Conservation (phyloP, 1,140 invertebrate species). For the Platyscapa corneri region DNA sequence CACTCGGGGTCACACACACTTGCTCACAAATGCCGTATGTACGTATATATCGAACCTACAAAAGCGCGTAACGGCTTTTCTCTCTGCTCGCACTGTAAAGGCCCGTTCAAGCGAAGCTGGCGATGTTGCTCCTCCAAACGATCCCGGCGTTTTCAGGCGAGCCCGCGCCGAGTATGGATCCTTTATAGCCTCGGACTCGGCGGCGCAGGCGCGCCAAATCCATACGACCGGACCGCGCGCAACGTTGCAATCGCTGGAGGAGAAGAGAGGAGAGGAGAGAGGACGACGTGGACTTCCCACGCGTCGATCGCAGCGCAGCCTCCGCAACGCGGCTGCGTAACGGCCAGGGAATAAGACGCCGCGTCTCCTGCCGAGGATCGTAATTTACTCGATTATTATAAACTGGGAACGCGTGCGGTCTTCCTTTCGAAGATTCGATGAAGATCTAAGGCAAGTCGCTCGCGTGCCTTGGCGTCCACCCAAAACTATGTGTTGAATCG, state of each 20-base stretch:
- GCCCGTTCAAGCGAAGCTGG: slow-evolving; percentile 48
- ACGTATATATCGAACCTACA: not conserved
- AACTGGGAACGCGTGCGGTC: too few species aligned
- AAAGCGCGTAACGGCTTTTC: slow-evolving; percentile 20
- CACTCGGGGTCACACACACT: not conserved
- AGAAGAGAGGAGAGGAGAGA: too few species aligned
- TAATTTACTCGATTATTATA: too few species aligned
- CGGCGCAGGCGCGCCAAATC: slow-evolving; percentile 13
- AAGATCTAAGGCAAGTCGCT: too few species aligned
- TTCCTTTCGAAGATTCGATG: too few species aligned
- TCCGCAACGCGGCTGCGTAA: too few species aligned
- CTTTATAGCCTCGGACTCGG: slow-evolving; percentile 45
- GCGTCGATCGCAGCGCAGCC: too few species aligned
- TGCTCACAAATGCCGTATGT: not conserved
- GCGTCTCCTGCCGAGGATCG: too few species aligned
- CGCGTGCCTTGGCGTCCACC: too few species aligned
- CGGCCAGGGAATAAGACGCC: not conserved
- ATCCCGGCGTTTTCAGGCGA: slow-evolving; percentile 42
- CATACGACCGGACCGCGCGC: not conserved
- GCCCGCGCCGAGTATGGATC: not conserved
- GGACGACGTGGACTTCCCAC: not conserved
- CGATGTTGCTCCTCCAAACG: slow-evolving; percentile 50
- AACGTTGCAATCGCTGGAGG: not conserved
- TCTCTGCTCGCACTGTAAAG: not conserved
- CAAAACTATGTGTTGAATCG: too few species aligned